Base-by-base conservation (phyloP, 2,113 vertebrate genomes). In the Ochotona curzoniae region DNA sequence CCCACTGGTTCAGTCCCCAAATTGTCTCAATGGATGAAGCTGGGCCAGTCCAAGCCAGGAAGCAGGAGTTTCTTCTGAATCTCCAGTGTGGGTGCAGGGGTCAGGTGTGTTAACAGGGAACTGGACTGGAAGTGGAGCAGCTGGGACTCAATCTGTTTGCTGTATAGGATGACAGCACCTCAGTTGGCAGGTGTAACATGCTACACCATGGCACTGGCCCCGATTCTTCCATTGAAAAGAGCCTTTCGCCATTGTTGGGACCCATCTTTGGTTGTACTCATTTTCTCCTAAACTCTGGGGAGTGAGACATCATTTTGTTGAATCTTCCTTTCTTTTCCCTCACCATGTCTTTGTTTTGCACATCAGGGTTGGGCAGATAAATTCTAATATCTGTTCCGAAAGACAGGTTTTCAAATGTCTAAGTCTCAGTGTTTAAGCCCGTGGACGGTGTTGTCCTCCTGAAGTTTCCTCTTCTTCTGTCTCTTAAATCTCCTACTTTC, bases 381-480 rank as follows among this genome's bases (percentile, higher is more conserved):
- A 96, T 54, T 95, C 38, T 81, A 80, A 76, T 67, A 63, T 44
- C 28, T 87, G 35, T 80, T 87, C 57, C 12, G 78, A 61, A 89
- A 89, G 32, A 76, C 21, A 93, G 7, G 15, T 0, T 93, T 93
- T 96, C 67, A 81, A 86, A 90, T 93, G 64, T 69, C 91, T 89
- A 91, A 95, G 64, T 90, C 76, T 8, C 61, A 91, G 32, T 85
- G 88, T 78, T 92, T 94, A 76, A 95, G 69, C 63, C 38, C 78
- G 18, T 57, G 54, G 54, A 18, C 14, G 11, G 14, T 86, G 15
- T 15, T 79, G n/a, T 12, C 30, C 38, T 89, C 11, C 30, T 66
- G n/a, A 5, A 44, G 70, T 81, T 79, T 75, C 2, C 51, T 70
- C 51, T 70, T 26, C 15, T 63, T 5, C 47, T 30, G 11, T 44